Base-by-base conservation (phyloP, 2,797 vertebrate species). In the Tinamus major region DNA sequence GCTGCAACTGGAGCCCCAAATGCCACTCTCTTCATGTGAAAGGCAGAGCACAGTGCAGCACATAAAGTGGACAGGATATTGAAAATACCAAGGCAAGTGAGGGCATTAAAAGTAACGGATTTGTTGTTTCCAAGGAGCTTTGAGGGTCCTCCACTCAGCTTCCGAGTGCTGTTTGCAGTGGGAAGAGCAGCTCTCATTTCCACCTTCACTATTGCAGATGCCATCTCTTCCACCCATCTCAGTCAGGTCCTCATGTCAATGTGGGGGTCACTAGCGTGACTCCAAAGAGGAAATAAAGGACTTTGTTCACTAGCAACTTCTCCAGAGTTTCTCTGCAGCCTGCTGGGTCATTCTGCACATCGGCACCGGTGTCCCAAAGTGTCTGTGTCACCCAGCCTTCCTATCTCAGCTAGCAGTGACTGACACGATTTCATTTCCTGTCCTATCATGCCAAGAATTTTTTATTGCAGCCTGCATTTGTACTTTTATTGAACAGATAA, bases 121-220 rank as follows among this genome's bases (percentile, higher is more conserved):
- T 72, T 90, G 20, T 4, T 69, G 26, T 18, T 80, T 65, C 27
- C 29, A 42, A 44, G 63, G 20, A 42, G 41, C 39, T 19, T 14
- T 23, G 63, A 31, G 19, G 15, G 41, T 18, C 44, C 51, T 59
- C 63, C 37, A 44, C 19, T 59, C 42, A 2, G 17, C 14, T 85
- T n/a, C 37, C 12, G 51, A 42, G 24, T 65, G 37, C 15, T 71
- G 44, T 55, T 61, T 79, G 63, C 46, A 58, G 19, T 1, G 0
- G 4, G n/a, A 80, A 46, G 51, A 86, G 71, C 75, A 72, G 42
- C 72, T 87, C 64, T 92, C 67, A 67, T 91, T 91, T 91, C 69
- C 19, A 1, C 31, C 18, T 9, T 23, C 20, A 10, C 17, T 42
- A 29, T 29, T 31, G 29, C 29, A 13, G 39, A 64, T 31, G 23